phyloP scores from a whole-genome alignment of 64 coral and sea anemone species.

The Orbicella faveolata region DNA sequence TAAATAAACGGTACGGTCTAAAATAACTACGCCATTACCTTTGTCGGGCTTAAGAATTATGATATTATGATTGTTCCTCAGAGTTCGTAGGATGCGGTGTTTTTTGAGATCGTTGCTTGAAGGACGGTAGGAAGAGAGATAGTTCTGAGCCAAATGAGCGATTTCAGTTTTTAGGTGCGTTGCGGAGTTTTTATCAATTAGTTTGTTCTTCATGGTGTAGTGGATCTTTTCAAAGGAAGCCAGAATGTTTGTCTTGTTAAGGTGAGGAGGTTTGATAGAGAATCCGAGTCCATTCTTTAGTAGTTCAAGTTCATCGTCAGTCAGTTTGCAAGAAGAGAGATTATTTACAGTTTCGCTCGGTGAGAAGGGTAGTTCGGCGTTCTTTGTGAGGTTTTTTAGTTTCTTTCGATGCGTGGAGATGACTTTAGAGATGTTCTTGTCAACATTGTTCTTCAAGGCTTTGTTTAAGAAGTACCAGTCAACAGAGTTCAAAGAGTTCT shows the following conservation, averaged over 20 bases:
- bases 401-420: neutral
- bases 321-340: conserved; percentile 1
- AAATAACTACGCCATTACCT: too few relatives aligned
- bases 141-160: too few relatives aligned
- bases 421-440: neutral
- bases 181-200: too few relatives aligned
- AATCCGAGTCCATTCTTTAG: conserved; percentile 10
- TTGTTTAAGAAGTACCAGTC: neutral
- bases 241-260: neutral
- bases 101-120: too few relatives aligned
- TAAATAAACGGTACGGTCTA: too few relatives aligned
- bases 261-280: conserved; percentile 22
- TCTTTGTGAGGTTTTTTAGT: neutral
- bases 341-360: conserved; percentile 15
- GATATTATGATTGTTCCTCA: too few relatives aligned
- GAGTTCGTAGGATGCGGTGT: too few relatives aligned
- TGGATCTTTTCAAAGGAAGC: conserved; percentile 18
- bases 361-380: neutral
- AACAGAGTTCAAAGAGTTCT: too few relatives aligned
- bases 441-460: neutral
- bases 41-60: too few relatives aligned
- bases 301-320: conserved; percentile 5
- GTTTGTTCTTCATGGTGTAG: neutral
- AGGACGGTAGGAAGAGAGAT: too few relatives aligned
- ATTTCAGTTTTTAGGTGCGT: too few relatives aligned